These are phyloP conservation scores for Morone chrysops DNA, from an alignment of 2,113 vertebrate species.

Conservation along the genomic window DNA sequence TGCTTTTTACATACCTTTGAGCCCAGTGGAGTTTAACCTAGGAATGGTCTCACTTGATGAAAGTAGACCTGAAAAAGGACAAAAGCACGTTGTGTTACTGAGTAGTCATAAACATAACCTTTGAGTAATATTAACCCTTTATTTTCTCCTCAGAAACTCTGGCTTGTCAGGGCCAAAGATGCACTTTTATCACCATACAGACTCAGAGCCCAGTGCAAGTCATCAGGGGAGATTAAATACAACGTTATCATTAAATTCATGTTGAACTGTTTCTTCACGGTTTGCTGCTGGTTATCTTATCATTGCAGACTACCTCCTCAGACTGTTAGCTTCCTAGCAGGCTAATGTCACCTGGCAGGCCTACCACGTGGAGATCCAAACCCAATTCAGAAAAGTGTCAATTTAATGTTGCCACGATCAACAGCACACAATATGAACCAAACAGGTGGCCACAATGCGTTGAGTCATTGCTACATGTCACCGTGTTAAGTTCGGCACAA, in stretches of 20 bases:
- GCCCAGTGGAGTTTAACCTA: neutral
- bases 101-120: neutral
- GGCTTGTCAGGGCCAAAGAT: slow-evolving; percentile 72
- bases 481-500: rapidly evolving
- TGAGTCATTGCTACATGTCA: neutral
- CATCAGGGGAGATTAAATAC: slow-evolving; percentile 49
- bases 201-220: slow-evolving; percentile 73
- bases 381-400: rapidly evolving
- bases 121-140: rapidly evolving
- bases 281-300: neutral
- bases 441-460: rapidly evolving
- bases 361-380: slow-evolving; percentile 42
- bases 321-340: neutral
- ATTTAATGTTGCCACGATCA: rapidly evolving
- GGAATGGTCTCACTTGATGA: too few relatives aligned
- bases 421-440: rapidly evolving
- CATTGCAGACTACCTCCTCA: too few relatives aligned
- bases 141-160: slow-evolving; percentile 62
- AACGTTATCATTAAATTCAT: too few relatives aligned
- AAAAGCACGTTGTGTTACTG: neutral
- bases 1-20: neutral
- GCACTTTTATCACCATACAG: slow-evolving; percentile 54
- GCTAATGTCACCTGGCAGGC: neutral
- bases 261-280: too few relatives aligned
- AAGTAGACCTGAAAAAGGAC: neutral